A percentile compares a stretch with the other conserved stretches of the same genome.
phyloP scores from a whole-genome alignment of 2,888 invertebrate species.

The Alcis repandata region DNA sequence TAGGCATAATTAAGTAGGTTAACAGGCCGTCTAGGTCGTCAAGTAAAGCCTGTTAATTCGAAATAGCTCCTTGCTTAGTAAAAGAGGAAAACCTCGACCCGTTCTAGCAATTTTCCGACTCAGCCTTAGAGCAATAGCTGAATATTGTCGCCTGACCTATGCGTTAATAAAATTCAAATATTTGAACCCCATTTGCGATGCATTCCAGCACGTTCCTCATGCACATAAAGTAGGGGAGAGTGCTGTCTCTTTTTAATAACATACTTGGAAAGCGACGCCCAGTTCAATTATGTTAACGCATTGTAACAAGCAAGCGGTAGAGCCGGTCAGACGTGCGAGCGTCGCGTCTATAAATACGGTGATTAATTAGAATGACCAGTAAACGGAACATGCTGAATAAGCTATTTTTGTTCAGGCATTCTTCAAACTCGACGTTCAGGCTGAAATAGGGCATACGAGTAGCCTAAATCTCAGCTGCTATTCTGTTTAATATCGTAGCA shows the following conservation, averaged over 20 bases:
- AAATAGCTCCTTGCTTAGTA: slow-evolving; percentile 30
- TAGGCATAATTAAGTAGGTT: slow-evolving; percentile 28
- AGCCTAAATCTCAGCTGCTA: background rate
- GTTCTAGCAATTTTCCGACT: slow-evolving; percentile 37
- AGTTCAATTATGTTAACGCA: slow-evolving; percentile 30
- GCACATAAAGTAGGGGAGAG: background rate
- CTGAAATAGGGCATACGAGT: slow-evolving; percentile 5
- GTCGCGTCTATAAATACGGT: slow-evolving; percentile 27
- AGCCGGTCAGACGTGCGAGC: slow-evolving; percentile 15
- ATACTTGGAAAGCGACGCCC: slow-evolving; percentile 16
- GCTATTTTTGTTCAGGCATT: slow-evolving; percentile 23
- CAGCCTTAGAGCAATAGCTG: slow-evolving; percentile 10
- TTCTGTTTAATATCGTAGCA: background rate
- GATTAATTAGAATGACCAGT: slow-evolving; percentile 24
- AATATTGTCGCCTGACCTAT: slow-evolving; percentile 13
- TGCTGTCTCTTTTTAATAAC: background rate
- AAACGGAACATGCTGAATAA: slow-evolving; percentile 19
- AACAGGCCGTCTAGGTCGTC: slow-evolving; percentile 43
- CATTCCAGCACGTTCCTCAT: slow-evolving; percentile 11
- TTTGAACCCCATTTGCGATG: slow-evolving; percentile 5
- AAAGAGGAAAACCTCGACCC: slow-evolving; percentile 53
- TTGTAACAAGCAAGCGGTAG: slow-evolving; percentile 8
- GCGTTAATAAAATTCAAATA: slow-evolving; percentile 19
- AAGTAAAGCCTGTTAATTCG: slow-evolving; percentile 37
- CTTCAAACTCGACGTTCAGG: background rate